These are phyloP conservation scores for Cerceris rybyensis DNA, from an alignment of 2,888 invertebrate species.

Conservation along the genomic window DNA sequence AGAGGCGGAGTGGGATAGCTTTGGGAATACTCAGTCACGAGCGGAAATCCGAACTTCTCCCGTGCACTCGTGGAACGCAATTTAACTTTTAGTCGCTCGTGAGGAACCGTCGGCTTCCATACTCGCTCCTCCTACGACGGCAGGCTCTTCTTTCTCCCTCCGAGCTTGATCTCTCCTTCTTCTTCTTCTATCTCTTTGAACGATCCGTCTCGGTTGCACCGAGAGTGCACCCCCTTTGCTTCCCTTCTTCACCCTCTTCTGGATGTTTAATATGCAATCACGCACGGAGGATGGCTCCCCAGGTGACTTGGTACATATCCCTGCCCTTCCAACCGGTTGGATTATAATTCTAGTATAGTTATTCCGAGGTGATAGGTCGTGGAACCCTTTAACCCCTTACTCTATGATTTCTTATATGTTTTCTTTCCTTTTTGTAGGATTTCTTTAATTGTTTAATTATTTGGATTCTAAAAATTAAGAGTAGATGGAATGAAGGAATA, in stretches of 20 bases:
- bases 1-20: constrained; percentile 65
- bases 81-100: constrained; percentile 79
- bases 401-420: neutral
- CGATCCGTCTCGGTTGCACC: constrained; percentile 42
- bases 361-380: constrained; percentile 10
- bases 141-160: constrained; percentile 37
- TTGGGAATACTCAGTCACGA: constrained; percentile 77
- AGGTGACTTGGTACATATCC: constrained; percentile 53
- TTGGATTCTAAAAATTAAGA: too few species aligned
- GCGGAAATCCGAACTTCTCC: constrained; percentile 74
- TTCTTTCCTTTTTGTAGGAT: neutral
- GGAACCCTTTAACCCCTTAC: constrained; percentile 1
- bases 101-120: constrained; percentile 64
- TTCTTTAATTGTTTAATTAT: too few species aligned
- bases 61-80: constrained; percentile 76
- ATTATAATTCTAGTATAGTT: constrained; percentile 56
- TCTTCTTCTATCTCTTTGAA: constrained; percentile 16
- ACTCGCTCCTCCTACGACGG: constrained; percentile 28
- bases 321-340: constrained; percentile 36
- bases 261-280: constrained; percentile 76
- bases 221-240: constrained; percentile 14
- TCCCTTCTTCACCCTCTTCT: constrained; percentile 17
- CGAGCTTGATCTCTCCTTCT: constrained; percentile 6
- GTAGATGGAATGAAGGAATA: too few species aligned
- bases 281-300: constrained; percentile 67